A percentile compares a stretch with the other conserved stretches of the same genome.
These are phyloP conservation scores for Amphiprion percula DNA, from an alignment of 2,113 vertebrate species.

Conservation along the genomic window DNA sequence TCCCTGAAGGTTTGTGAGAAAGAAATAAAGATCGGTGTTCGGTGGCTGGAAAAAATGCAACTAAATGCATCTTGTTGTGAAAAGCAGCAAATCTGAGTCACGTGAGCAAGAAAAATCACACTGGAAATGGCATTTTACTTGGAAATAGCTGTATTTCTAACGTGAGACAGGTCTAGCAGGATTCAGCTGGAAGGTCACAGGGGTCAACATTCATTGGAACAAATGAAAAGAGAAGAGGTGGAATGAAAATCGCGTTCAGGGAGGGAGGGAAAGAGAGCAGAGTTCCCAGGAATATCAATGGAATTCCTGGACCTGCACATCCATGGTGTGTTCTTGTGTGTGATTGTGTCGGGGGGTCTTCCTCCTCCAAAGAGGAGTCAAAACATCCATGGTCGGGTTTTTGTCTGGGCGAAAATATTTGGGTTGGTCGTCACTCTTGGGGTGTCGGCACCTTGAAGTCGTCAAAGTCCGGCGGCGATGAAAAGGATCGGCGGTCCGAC, in stretches of 20 bases:
- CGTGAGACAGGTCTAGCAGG: not conserved
- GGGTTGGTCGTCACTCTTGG: conserved; percentile 36
- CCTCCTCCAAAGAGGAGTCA: conserved; percentile 46
- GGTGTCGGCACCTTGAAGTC: conserved; percentile 53
- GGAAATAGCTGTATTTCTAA: no score
- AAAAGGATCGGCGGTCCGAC: conserved; percentile 40
- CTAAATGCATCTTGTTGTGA: no score
- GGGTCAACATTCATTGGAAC: conserved; percentile 56
- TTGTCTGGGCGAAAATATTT: conserved; percentile 63
- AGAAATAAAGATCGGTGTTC: not conserved
- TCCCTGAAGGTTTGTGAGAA: not conserved
- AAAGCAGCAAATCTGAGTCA: no score
- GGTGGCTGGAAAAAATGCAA: not conserved
- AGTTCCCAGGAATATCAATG: conserved; percentile 47
- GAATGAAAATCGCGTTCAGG: conserved; percentile 8
- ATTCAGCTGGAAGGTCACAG: conserved; percentile 29
- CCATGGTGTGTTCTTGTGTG: conserved; percentile 15
- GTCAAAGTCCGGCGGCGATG: conserved; percentile 54
- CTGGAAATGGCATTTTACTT: no score
- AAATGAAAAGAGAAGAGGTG: conserved; percentile 48
- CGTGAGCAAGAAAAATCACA: no score
- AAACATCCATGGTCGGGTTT: conserved; percentile 48
- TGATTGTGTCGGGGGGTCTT: conserved; percentile 34
- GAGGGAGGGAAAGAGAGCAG: conserved; percentile 8
- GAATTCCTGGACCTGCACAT: conserved; percentile 57